Conservation (phyloP, 2,888 invertebrate genomes). For the Megalurothrips usitatus region DNA sequence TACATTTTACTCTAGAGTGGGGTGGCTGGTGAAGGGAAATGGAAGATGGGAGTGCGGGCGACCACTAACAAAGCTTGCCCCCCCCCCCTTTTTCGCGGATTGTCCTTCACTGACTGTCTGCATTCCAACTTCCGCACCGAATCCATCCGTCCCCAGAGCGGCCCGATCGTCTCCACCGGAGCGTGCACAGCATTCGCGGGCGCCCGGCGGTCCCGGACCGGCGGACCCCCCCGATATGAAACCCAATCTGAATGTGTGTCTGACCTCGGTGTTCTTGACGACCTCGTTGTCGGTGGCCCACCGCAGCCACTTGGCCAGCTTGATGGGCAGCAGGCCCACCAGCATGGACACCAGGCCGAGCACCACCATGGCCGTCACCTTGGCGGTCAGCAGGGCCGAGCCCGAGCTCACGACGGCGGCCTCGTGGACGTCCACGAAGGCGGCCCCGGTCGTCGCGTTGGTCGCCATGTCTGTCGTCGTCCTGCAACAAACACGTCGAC, state of each 20-base stretch:
- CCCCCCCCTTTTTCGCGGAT: no score
- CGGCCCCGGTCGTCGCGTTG: background rate
- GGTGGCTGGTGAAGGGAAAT: no score
- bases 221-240: conserved; percentile 31
- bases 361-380: conserved; percentile 71
- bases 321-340: conserved; percentile 69
- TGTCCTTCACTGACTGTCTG: no score
- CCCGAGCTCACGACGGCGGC: background rate
- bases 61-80: no score
- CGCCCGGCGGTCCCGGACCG: conserved; percentile 42
- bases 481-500: no score
- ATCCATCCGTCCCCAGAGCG: background rate
- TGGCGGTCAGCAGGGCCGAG: conserved; percentile 58
- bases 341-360: conserved; percentile 70
- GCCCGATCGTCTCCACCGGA: no score
- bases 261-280: conserved; percentile 29
- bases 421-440: background rate
- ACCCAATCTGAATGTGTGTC: conserved; percentile 28
- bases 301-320: conserved; percentile 61
- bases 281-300: conserved; percentile 34
- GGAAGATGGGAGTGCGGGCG: no score
- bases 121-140: no score
- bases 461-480: background rate
- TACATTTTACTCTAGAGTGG: no score
- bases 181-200: background rate